Base-by-base conservation (phyloP, 2,888 invertebrate species). In the Drosophila paramelanica region DNA sequence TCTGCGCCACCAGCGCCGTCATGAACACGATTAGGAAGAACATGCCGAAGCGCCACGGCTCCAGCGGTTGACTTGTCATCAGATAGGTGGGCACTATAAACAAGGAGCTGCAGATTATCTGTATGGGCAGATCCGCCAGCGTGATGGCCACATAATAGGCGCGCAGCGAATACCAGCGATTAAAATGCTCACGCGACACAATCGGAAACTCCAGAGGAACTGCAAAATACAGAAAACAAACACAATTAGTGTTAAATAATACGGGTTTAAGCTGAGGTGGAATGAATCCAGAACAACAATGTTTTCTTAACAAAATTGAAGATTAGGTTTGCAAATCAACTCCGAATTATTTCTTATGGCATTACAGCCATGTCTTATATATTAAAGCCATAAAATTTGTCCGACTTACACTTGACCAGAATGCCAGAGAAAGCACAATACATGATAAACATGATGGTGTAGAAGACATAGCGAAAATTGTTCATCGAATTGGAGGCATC, bases 361-460 rank as follows among this genome's bases (percentile, higher is more conserved):
- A 10, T 31, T 10, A 31, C 10, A 31, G 10, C 10, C 4, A 14
- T 20, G 5, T 42, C 42, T 42, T 20, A 36, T 3, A 14, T 27
- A 27, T 41, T 52, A 8, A 52, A 41, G 39, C 20, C 8, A 31
- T 13, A 17, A 11, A 25, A n/a, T 10, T 23, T 1, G 2, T 8
- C 5, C 13, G 66, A 95, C 97, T 96, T 94, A 98, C 98, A 98
- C 75, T 96, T 96, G 31, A 98, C 95, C 47, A 97, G 95, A 61
- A 97, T 96, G 13, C 97, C 95, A 93, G 97, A 98, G 92, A 98
- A 97, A 0, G 98, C 96, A 6, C 97, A 98, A 91, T 97, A 97
- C 96, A 98, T 98, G 56, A 98, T 94, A 92, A 98, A 99, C 95
- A 99, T 96, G 55, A 98, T 94, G 70, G 96, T 96, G 93, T 98